These are phyloP conservation scores for Drosophila simulans DNA, from an alignment of 1,140 invertebrate genomes.

Conservation along the genomic window DNA sequence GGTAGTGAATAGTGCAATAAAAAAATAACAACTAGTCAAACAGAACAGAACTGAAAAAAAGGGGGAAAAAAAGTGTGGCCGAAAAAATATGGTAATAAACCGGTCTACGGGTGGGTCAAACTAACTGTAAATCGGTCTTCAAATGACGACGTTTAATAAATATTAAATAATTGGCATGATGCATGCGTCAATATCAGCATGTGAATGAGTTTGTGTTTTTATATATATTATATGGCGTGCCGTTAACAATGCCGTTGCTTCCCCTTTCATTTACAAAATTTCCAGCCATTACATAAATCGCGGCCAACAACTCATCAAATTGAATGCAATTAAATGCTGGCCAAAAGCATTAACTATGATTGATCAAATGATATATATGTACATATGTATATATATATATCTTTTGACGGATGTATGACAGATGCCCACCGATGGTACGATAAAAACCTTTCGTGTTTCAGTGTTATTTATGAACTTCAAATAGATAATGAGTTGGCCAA, in stretches of 20 bases:
- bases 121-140: conserved; percentile 53
- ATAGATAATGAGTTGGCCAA: conserved; percentile 40
- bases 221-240: conserved; percentile 39
- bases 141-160: conserved; percentile 48
- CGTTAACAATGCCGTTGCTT: conserved; percentile 29
- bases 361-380: conserved; percentile 66
- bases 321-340: conserved; percentile 60
- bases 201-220: conserved; percentile 2
- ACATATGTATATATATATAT: conserved; percentile 8
- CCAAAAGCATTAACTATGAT: conserved; percentile 66
- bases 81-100: conserved; percentile 43
- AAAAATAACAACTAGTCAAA: conserved; percentile 52
- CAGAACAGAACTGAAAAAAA: conserved; percentile 30
- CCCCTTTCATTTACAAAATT: conserved; percentile 41
- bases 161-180: conserved; percentile 54
- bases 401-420: conserved; percentile 36
- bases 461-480: conserved; percentile 28
- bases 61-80: conserved; percentile 25
- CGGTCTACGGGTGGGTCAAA: conserved; percentile 33
- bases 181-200: conserved; percentile 1
- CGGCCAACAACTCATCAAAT: conserved; percentile 41
- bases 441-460: conserved; percentile 48
- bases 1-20: conserved; percentile 19
- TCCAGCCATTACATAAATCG: conserved; percentile 40
- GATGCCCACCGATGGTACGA: conserved; percentile 35